Conservation (phyloP, 53 echinoderm and acorn worm genomes). For the Holothuria scabra region DNA sequence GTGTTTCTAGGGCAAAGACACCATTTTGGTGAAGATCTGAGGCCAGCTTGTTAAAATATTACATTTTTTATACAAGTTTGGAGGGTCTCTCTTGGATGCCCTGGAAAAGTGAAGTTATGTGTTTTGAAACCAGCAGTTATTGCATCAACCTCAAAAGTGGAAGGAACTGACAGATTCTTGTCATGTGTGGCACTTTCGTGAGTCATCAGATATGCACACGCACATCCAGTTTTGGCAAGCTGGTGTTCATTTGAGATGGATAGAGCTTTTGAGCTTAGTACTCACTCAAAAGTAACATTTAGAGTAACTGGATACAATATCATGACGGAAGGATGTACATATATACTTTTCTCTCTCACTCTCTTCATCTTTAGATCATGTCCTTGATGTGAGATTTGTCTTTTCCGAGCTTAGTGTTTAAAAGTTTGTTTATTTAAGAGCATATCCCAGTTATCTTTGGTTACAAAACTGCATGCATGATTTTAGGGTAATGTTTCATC, state of each 20-base stretch:
- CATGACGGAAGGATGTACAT: slow-evolving; percentile 36
- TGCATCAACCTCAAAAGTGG: too few relatives aligned
- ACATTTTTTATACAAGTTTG: too few relatives aligned
- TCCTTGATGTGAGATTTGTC: slow-evolving; percentile 47
- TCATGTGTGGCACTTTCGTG: slow-evolving; percentile 34
- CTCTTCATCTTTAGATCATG: slow-evolving; percentile 36
- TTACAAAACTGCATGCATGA: slow-evolving; percentile 57
- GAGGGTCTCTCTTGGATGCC: too few relatives aligned
- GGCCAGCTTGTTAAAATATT: too few relatives aligned
- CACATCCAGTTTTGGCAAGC: slow-evolving; percentile 40
- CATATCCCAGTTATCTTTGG: slow-evolving; percentile 47
- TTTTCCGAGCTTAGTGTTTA: slow-evolving; percentile 35
- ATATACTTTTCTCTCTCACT: slow-evolving; percentile 26
- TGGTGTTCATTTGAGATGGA: slow-evolving; percentile 32
- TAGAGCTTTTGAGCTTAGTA: slow-evolving; percentile 31
- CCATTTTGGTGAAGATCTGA: too few relatives aligned
- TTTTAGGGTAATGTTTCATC: slow-evolving; percentile 46
- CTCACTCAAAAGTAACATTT: slow-evolving; percentile 52
- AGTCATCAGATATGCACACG: slow-evolving; percentile 42
- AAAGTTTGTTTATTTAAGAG: slow-evolving; percentile 47
- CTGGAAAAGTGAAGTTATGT: too few relatives aligned
- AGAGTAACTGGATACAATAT: slow-evolving; percentile 40
- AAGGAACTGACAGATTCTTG: slow-evolving; percentile 36
- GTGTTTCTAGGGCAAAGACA: too few relatives aligned
- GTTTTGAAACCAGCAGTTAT: too few relatives aligned